Base-by-base conservation (phyloP, 1,140 invertebrate species). In the Trinorchestia longiramus region DNA sequence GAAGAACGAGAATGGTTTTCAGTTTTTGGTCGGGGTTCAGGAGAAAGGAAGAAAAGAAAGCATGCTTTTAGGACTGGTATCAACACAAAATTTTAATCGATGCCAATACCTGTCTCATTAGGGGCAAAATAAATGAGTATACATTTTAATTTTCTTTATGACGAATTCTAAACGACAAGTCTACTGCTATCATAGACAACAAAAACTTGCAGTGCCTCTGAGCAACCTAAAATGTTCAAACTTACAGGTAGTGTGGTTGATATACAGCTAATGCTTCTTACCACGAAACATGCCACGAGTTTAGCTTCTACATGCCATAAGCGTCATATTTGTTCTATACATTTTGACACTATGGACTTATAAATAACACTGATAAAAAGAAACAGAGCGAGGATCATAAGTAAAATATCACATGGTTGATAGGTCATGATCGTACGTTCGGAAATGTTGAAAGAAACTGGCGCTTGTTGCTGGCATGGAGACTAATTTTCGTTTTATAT, bases 1-100 rank as follows among this genome's bases (percentile, higher is more conserved):
- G 92, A 47, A 94, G 92, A 94, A 94, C 92, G 44, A 47, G 44
- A 94, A 41, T 43, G 43, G 92, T 94, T 94, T 94, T 94, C 92
- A 94, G 92, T 94, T 94, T 94, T 94, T 94, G 43, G 43, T 94
- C 43, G 44, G 3, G 43, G 44, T 11, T 90, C 88, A 90, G 88
- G 43, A 90, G 43, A 17, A 90, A 90, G 88, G 62, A 77, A 36
- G 62, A 77, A 77, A 77, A 77, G 62, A 77, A 77, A 77, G 62
- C 62, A 77, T 77, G 62, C 62, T 77, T 77, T 77, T 3, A 36
- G 62, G 62, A 23, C 28, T 77, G 62, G 28, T 77, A 11, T 19
- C 62, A 77, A 77, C 62, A 77, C 62, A 77, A 77, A 77, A 77
- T 77, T 77, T 77, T 36, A 77, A 11, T 77, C 62, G 62, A 36